phyloP scores from a whole-genome alignment of 2,113 vertebrate genomes.

The Oxyura jamaicensis region DNA sequence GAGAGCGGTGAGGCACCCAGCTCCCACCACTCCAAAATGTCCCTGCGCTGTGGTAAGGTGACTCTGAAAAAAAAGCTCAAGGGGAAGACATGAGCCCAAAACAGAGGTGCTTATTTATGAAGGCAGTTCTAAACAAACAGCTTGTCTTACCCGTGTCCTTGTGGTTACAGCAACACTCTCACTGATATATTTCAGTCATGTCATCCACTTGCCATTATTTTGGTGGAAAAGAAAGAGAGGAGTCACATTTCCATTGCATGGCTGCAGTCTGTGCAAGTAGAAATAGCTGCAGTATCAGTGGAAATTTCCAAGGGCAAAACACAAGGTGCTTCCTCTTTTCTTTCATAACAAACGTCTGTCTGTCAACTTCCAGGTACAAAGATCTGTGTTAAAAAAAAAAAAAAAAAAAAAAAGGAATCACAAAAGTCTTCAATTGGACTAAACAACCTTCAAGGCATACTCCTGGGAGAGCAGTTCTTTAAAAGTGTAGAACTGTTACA shows the following conservation, averaged over 20 bases:
- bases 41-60: background rate
- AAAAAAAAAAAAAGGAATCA: background rate
- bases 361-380: background rate
- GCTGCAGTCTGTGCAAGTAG: background rate
- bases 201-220: background rate
- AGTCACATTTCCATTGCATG: background rate
- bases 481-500: background rate
- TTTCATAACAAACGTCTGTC: background rate
- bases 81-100: background rate
- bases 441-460: background rate
- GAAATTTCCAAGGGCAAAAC: slow-evolving; percentile 50
- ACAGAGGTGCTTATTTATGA: background rate
- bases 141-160: background rate
- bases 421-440: background rate
- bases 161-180: background rate
- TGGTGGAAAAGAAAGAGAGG: background rate
- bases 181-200: background rate
- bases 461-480: background rate
- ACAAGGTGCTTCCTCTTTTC: slow-evolving; percentile 16
- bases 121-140: background rate
- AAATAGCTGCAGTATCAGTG: background rate
- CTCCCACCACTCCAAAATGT: background rate
- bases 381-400: background rate
- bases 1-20: background rate
- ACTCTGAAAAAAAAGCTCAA: background rate